These are phyloP conservation scores for Drosophila navojoa DNA, from an alignment of 1,140 invertebrate genomes.

Conservation along the genomic window DNA sequence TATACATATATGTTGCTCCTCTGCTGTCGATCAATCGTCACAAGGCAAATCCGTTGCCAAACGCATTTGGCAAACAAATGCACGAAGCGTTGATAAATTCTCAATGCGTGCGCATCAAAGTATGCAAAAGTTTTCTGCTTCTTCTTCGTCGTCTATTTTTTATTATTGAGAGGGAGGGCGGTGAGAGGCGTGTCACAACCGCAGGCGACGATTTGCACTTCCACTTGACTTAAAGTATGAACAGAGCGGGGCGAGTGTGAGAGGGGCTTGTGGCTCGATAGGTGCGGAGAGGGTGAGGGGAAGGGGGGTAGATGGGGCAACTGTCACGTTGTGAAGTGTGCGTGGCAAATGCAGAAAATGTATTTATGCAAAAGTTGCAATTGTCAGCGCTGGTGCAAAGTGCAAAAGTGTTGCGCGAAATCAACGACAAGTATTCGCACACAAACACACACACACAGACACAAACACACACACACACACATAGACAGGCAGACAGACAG, in stretches of 20 bases:
- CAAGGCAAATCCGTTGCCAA: conserved; percentile 32
- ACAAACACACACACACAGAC: not conserved
- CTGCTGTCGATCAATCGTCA: conserved; percentile 8
- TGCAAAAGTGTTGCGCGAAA: conserved; percentile 69
- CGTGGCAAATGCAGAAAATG: conserved; percentile 71
- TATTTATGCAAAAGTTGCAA: conserved; percentile 82
- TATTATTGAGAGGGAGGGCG: conserved; percentile 7
- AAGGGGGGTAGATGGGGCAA: not conserved
- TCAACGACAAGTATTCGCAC: conserved; percentile 39
- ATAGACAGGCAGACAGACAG: not conserved
- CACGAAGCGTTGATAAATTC: conserved; percentile 48
- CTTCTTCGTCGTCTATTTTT: conserved; percentile 18
- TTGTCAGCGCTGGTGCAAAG: conserved; percentile 69
- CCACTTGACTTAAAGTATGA: conserved; percentile 61
- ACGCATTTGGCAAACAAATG: conserved; percentile 50
- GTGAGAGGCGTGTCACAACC: conserved; percentile 7
- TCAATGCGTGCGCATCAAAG: conserved; percentile 60
- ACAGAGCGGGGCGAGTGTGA: not conserved
- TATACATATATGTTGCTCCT: not conserved
- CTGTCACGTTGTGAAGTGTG: conserved; percentile 32
- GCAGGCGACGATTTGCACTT: conserved; percentile 47
- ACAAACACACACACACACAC: not conserved
- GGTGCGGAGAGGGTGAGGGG: too few species aligned
- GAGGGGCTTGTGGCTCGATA: too few species aligned
- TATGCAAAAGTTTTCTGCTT: conserved; percentile 49